Evolutionary conservation across 2,797 vertebrate species (phyloP).

Genomic region (Prunella strophiata): DNA sequence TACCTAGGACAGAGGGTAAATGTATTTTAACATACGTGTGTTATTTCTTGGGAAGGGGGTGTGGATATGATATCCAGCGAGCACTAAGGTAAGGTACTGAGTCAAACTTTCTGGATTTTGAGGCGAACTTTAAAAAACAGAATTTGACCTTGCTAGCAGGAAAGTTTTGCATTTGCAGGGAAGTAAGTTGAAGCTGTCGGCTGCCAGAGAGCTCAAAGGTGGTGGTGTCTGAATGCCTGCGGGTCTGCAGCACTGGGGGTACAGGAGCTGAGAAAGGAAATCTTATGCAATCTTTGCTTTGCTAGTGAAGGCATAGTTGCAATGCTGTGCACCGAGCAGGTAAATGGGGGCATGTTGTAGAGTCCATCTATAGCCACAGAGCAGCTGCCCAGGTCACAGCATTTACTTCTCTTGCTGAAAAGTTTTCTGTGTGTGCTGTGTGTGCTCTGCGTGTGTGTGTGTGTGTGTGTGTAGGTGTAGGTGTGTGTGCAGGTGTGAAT

Average conservation of each 20-base stretch:
- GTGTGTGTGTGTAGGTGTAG: background rate
- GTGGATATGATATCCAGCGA: background rate
- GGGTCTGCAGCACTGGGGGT: background rate
- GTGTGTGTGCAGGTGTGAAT: too few relatives aligned
- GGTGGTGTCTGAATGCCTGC: background rate
- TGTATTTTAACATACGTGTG: background rate
- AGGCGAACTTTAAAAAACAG: constrained; percentile 12
- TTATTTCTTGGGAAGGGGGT: constrained; percentile 29
- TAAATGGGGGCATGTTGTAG: background rate
- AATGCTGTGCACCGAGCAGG: background rate
- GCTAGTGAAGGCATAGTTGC: background rate
- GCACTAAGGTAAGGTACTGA: constrained; percentile 33
- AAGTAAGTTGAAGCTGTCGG: background rate
- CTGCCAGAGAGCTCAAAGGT: background rate
- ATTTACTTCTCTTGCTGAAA: background rate
- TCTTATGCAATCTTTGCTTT: background rate
- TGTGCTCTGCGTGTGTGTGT: background rate
- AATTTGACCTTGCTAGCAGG: background rate
- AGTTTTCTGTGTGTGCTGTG: background rate
- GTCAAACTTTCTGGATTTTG: constrained; percentile 59
- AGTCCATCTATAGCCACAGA: background rate
- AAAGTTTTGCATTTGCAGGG: constrained; percentile 31
- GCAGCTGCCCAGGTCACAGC: background rate
- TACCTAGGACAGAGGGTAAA: constrained; percentile 46
- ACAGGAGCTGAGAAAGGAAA: background rate